A percentile compares a stretch with the other conserved stretches of the same genome.
These are phyloP conservation scores for Campopleginae sp. DNA, from an alignment of 2,888 invertebrate genomes.

Conservation along the genomic window DNA sequence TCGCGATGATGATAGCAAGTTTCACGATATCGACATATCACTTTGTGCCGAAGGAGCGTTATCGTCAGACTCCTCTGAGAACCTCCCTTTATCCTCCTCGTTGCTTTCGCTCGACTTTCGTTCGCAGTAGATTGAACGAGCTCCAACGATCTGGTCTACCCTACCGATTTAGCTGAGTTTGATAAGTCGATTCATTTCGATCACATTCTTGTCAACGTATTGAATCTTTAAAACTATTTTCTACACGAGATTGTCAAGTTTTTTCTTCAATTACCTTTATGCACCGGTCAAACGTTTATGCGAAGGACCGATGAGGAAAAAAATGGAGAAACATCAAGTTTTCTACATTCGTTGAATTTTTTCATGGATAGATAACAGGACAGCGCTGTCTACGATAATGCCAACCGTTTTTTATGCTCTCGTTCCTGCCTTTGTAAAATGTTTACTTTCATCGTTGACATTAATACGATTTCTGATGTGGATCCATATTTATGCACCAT, in stretches of 20 bases:
- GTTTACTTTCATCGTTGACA: neutral
- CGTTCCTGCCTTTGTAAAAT: neutral
- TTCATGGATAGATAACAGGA: neutral
- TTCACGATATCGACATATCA: conserved; percentile 61
- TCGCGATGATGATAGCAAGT: conserved; percentile 46
- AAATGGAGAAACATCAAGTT: neutral
- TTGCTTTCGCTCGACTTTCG: conserved; percentile 45
- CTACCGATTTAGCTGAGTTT: conserved; percentile 3
- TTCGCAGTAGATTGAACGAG: conserved; percentile 38
- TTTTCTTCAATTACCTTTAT: neutral
- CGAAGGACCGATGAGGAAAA: neutral
- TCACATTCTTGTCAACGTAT: neutral
- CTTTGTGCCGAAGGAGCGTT: conserved; percentile 39
- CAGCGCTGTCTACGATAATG: neutral
- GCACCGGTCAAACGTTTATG: neutral
- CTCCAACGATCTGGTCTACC: neutral
- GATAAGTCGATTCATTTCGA: conserved; percentile 24
- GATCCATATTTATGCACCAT: neutral
- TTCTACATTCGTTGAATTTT: neutral
- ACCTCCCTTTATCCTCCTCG: neutral
- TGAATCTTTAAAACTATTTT: neutral
- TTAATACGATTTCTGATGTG: neutral
- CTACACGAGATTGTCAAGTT: neutral
- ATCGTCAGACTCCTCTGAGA: conserved; percentile 31
- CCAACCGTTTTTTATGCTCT: neutral